phyloP scores from a whole-genome alignment of 2,888 invertebrate genomes.

The Cosmopolites sordidus region DNA sequence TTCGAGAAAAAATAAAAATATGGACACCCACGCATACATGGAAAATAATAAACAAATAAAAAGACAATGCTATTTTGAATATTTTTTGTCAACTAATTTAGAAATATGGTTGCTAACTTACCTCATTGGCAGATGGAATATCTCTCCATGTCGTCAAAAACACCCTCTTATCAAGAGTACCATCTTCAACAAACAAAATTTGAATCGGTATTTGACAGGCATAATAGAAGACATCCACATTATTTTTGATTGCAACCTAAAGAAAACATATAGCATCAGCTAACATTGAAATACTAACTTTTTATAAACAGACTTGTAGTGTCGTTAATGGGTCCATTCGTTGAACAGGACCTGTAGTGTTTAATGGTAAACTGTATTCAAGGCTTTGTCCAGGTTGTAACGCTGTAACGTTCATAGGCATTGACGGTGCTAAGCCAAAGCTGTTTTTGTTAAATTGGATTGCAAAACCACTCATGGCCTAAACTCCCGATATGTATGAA shows the following conservation, averaged over 20 bases:
- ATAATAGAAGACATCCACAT: slow-evolving; percentile 97
- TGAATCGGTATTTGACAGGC: slow-evolving; percentile 90
- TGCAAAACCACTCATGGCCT: slow-evolving; percentile 90
- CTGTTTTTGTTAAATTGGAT: slow-evolving; percentile 99
- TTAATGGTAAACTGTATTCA: slow-evolving; percentile 74
- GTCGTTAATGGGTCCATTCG: slow-evolving; percentile 97
- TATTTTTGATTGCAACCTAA: slow-evolving; percentile 92
- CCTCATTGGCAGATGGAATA: slow-evolving; percentile 96
- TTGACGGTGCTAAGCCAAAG: slow-evolving; percentile 87
- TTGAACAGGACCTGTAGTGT: slow-evolving; percentile 86
- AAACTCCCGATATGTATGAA: too few species aligned
- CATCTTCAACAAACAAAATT: slow-evolving; percentile 91
- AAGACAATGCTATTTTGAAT: too few species aligned
- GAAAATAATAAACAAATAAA: too few species aligned
- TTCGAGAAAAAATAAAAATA: too few species aligned
- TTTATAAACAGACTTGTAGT: slow-evolving; percentile 59
- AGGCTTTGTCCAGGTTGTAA: slow-evolving; percentile 74
- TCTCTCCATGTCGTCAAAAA: slow-evolving; percentile 99
- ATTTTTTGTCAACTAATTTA: too few species aligned
- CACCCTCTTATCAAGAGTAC: slow-evolving; percentile 94
- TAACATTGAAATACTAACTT: background rate
- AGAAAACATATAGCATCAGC: background rate
- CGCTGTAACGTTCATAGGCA: slow-evolving; percentile 76
- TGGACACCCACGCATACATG: too few species aligned
- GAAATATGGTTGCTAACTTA: too few species aligned